Evolutionary conservation across 2,113 vertebrate genomes (phyloP), one percentile per base, ranked within the genome.

Genomic region (Burhinus oedicnemus): DNA sequence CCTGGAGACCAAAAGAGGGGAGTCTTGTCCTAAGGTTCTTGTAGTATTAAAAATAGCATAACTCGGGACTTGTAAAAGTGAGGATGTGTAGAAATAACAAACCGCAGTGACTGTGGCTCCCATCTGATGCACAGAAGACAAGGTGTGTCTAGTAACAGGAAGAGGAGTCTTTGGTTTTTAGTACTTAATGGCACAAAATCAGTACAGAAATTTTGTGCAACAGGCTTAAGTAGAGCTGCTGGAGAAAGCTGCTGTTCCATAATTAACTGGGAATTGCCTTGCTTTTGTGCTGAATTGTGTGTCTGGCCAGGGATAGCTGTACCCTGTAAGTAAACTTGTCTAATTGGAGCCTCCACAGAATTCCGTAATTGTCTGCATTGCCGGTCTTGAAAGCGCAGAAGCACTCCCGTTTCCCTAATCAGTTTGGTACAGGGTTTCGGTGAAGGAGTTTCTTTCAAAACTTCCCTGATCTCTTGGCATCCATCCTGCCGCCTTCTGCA

Each of bases 81-180:
- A 68, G 58, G 44, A 34, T 14, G 15, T 0, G 0, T 17, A 17
- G 30, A 36, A 76, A 83, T 64, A 6, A 6, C 29, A 60, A 52
- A 38, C 23, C 51, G 7, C 32, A 17, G 30, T 25, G 71, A 45
- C 42, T 30, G 40, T 62, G 71, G 47, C 61, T 83, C 26, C 13
- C 26, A 8, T 34, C 9, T 16, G 57, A 30, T 44, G 55, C 49
- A 27, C 51, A 21, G 58, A 51, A 61, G n/a, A 44, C 49, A 20
- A 51, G 36, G 23, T 45, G 60, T 55, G 61, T 20, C 30, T 70
- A 17, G 5, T 23, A 32, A 55, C 18, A 49, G 57, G 47, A 89
- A 54, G 7, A 27, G 22, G 36, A 88, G 21, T 9, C 81, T 42
- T 52, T 42, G 47, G 1, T 6, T 21, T 85, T 82, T 57, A 42